Evolutionary conservation across 2,113 vertebrate genomes (phyloP).

Genomic region (Paralichthys olivaceus): DNA sequence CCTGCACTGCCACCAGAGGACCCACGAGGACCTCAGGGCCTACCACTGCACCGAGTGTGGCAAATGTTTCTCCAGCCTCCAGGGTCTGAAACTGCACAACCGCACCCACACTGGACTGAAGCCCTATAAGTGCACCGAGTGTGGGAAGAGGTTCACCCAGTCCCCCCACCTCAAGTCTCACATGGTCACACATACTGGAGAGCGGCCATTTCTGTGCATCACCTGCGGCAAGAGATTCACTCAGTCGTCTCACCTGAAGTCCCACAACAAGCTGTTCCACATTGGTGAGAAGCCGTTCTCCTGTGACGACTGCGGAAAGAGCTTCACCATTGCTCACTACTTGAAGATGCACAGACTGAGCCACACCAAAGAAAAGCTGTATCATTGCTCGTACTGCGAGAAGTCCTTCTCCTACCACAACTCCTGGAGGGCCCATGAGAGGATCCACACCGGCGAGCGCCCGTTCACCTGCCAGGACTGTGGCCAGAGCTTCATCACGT

Average conservation of each 20-base stretch:
- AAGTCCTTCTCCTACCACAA: slow-evolving; percentile 78
- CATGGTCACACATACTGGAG: slow-evolving; percentile 73
- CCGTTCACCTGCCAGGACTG: slow-evolving; percentile 67
- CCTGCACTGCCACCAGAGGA: slow-evolving; percentile 65
- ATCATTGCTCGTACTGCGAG: slow-evolving; percentile 70
- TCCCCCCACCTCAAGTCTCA: slow-evolving; percentile 70
- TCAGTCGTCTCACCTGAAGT: slow-evolving; percentile 70
- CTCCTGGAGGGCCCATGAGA: slow-evolving; percentile 70
- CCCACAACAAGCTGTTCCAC: slow-evolving; percentile 72
- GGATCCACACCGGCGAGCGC: slow-evolving; percentile 72
- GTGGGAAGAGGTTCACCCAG: slow-evolving; percentile 75
- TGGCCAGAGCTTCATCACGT: slow-evolving; percentile 65
- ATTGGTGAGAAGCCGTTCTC: slow-evolving; percentile 69
- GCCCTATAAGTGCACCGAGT: slow-evolving; percentile 61
- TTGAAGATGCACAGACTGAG: slow-evolving; percentile 74
- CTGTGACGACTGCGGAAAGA: slow-evolving; percentile 72
- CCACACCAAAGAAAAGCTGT: slow-evolving; percentile 76
- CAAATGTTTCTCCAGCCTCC: slow-evolving; percentile 71
- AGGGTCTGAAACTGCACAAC: slow-evolving; percentile 71
- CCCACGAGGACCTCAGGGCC: slow-evolving; percentile 53
- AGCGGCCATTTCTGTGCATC: slow-evolving; percentile 69
- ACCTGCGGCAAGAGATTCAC: slow-evolving; percentile 75
- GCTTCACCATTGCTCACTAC: slow-evolving; percentile 76
- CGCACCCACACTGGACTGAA: slow-evolving; percentile 70
- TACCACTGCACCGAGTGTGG: slow-evolving; percentile 67